Evolutionary conservation across 2,113 vertebrate species (phyloP), one percentile per base, ranked within the genome.

Genomic region (Syrrhaptes paradoxus): DNA sequence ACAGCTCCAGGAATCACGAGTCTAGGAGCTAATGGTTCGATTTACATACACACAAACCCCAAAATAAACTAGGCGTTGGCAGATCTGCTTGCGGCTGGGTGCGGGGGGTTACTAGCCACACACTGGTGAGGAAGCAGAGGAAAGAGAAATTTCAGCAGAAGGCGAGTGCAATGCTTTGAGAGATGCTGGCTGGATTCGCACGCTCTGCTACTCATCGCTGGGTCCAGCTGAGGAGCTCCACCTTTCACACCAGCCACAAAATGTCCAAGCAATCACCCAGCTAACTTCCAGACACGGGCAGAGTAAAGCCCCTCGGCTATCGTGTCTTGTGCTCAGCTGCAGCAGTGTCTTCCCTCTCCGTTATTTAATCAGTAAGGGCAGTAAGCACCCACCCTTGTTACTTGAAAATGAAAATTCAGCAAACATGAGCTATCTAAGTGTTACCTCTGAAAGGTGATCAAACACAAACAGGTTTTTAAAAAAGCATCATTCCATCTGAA

Each of bases 371-470:
- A 54, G 59, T 9, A 32, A 63, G n/a, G 57, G 25, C 59, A 74
- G 83, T 13, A 20, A 88, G 63, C 17, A 10, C 16, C 36, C 6
- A 3, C 52, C 36, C 48, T 6, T 38, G 65, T n/a, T 67, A 70
- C 73, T 70, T 55, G 52, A 32, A 95, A 89, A 52, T 2, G 34
- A 76, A 77, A 90, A 74, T 13, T 34, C 76, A 75, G 67, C 90
- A 85, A 63, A 77, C 76, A 9, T 0, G 6, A 84, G 90, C 75
- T 36, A 57, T 51, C 34, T 5, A 41, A 72, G 67, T 2, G 79
- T 61, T 92, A 63, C 73, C 80, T 85, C 95, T 90, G 96, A 96
- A 85, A 94, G 76, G 90, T 90, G 93, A 97, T 96, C 96, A 96
- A 96, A 97, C 72, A 68, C 72, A 26, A 92, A 32, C 25, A 51